These are phyloP conservation scores for Sebastolobus altivelis DNA, from an alignment of 2,797 vertebrate species.

Conservation along the genomic window DNA sequence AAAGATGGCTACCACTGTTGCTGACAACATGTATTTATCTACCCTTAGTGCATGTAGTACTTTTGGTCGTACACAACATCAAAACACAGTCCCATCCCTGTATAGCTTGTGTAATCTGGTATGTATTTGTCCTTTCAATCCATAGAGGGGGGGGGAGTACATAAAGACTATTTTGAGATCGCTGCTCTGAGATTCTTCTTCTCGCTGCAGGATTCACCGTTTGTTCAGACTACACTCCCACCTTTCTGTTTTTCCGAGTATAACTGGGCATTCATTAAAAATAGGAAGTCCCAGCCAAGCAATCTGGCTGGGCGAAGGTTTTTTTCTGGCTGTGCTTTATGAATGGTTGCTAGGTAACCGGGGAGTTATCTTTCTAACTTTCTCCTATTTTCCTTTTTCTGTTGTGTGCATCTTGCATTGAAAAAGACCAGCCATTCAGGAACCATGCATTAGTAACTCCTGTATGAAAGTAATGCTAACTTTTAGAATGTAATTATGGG, in stretches of 20 bases:
- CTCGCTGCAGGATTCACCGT: conserved; percentile 16
- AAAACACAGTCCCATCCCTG: neutral
- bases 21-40: conserved; percentile 6
- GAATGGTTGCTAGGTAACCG: conserved; percentile 69
- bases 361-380: conserved; percentile 53
- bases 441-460: neutral
- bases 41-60: neutral
- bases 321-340: conserved; percentile 57
- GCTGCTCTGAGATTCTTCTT: conserved; percentile 4
- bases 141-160: neutral
- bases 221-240: conserved; percentile 40
- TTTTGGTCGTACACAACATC: conserved; percentile 9
- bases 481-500: neutral
- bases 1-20: conserved; percentile 1
- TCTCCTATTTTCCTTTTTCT: conserved; percentile 25
- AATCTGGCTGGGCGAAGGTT: conserved; percentile 51
- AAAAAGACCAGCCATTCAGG: conserved; percentile 3
- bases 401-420: conserved; percentile 14
- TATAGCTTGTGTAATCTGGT: neutral
- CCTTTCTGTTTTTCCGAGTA: conserved; percentile 52
- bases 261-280: conserved; percentile 61
- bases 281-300: conserved; percentile 57
- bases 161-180: conserved; percentile 4
- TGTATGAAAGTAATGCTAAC: neutral
- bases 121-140: conserved; percentile 1